A percentile compares a stretch with the other conserved stretches of the same genome.
Conservation (phyloP, 2,113 vertebrate genomes). For the Mobula hypostoma region DNA sequence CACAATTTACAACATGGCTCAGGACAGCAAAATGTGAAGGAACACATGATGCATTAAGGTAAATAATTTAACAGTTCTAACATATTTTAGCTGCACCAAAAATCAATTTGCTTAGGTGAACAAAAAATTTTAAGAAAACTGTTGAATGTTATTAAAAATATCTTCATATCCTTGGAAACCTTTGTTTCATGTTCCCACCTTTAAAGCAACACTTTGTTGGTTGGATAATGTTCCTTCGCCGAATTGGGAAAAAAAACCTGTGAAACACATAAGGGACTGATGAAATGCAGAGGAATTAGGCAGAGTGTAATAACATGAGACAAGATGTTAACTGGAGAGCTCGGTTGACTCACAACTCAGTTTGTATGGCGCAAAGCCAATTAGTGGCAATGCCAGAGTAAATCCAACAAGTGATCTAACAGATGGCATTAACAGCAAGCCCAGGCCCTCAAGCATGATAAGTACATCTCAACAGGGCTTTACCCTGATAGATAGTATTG, state of each 20-base stretch:
- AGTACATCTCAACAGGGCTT: neutral
- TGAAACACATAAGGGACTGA: neutral
- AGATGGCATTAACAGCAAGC: conserved; percentile 22
- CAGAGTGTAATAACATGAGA: neutral
- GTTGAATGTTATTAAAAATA: neutral
- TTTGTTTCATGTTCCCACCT: neutral
- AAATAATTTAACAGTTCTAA: neutral
- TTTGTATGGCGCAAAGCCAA: conserved; percentile 13
- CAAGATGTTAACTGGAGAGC: neutral
- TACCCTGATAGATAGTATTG: neutral
- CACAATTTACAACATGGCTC: neutral
- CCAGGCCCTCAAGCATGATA: neutral
- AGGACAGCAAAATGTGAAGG: neutral
- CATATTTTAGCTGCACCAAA: neutral
- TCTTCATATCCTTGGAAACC: neutral
- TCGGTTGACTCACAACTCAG: conserved; percentile 19
- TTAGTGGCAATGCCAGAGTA: conserved; percentile 8
- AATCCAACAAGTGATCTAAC: conserved; percentile 32
- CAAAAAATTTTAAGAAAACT: neutral
- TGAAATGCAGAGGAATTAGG: neutral
- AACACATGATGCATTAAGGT: neutral
- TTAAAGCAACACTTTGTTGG: neutral
- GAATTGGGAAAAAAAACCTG: neutral
- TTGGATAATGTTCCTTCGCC: neutral
- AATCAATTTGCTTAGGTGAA: conserved; percentile 14